Conservation (phyloP, 2,888 invertebrate species). For the Lasioglossum malachurum region DNA sequence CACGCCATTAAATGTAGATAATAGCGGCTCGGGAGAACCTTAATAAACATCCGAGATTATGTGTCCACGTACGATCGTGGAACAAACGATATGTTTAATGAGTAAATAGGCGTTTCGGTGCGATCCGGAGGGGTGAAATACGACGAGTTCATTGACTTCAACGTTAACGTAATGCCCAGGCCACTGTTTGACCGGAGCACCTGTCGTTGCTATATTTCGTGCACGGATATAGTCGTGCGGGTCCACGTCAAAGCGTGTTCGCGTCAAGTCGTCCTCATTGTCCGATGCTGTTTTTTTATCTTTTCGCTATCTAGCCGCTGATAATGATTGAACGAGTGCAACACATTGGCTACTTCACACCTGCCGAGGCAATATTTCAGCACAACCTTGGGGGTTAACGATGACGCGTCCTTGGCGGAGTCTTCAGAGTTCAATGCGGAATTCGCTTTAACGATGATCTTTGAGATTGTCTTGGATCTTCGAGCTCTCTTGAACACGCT, state of each 20-base stretch:
- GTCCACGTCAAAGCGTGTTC: conserved; percentile 9
- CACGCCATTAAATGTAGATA: background rate
- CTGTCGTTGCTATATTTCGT: conserved; percentile 66
- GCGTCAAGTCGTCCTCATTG: background rate
- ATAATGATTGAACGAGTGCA: background rate
- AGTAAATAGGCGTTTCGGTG: conserved; percentile 12
- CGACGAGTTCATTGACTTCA: conserved; percentile 72
- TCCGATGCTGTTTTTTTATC: conserved; percentile 10
- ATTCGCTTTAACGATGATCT: background rate
- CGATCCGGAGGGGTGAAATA: conserved; percentile 44
- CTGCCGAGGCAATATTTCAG: conserved; percentile 16
- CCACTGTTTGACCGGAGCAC: conserved; percentile 62
- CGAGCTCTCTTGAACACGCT: background rate
- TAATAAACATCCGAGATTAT: conserved; percentile 3
- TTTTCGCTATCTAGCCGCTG: background rate
- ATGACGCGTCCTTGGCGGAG: conserved; percentile 32
- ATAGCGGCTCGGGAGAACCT: background rate
- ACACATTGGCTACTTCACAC: conserved; percentile 11
- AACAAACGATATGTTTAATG: background rate
- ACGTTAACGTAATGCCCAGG: conserved; percentile 57
- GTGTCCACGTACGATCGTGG: conserved; percentile 2
- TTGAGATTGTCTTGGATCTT: background rate
- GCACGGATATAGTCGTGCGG: conserved; percentile 41
- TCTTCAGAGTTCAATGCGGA: background rate
- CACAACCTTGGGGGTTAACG: conserved; percentile 21